Evolutionary conservation across 2,797 vertebrate species (phyloP).

Genomic region (Alcedo quadribrachys): DNA sequence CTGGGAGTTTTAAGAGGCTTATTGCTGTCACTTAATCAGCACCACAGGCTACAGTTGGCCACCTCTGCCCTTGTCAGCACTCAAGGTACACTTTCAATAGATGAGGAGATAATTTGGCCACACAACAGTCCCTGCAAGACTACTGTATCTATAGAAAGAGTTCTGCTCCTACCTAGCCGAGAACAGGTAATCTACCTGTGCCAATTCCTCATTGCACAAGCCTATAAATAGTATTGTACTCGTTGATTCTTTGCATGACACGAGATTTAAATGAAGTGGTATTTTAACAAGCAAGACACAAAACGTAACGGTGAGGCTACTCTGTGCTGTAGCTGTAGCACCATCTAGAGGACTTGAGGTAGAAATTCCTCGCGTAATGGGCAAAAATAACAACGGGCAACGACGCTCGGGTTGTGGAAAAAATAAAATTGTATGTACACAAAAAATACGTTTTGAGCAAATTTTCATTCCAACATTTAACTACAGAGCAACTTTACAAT

Average conservation of each 20-base stretch:
- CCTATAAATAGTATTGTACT: background rate
- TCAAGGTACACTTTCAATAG: background rate
- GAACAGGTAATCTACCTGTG: background rate
- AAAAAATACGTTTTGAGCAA: background rate
- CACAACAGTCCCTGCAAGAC: background rate
- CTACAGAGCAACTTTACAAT: background rate
- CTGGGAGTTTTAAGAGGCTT: conserved; percentile 48
- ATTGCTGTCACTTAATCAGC: conserved; percentile 24
- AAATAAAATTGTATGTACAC: background rate
- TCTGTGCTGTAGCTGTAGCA: conserved; percentile 62
- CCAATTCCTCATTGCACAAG: background rate
- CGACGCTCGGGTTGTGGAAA: background rate
- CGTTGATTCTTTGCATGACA: background rate
- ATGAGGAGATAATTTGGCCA: background rate
- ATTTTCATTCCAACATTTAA: background rate
- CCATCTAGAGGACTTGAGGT: conserved; percentile 76
- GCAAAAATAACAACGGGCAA: background rate
- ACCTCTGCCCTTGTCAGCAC: background rate
- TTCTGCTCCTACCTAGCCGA: background rate
- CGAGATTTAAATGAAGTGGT: background rate
- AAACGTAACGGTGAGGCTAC: background rate
- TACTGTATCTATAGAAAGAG: background rate
- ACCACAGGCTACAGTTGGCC: background rate
- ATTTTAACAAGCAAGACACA: conserved; percentile 40
- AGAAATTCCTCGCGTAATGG: background rate